Percentiles rank a stretch among this genome's conserved stretches.
These are phyloP conservation scores for Fratercula arctica DNA, from an alignment of 2,797 vertebrate genomes.

Conservation along the genomic window DNA sequence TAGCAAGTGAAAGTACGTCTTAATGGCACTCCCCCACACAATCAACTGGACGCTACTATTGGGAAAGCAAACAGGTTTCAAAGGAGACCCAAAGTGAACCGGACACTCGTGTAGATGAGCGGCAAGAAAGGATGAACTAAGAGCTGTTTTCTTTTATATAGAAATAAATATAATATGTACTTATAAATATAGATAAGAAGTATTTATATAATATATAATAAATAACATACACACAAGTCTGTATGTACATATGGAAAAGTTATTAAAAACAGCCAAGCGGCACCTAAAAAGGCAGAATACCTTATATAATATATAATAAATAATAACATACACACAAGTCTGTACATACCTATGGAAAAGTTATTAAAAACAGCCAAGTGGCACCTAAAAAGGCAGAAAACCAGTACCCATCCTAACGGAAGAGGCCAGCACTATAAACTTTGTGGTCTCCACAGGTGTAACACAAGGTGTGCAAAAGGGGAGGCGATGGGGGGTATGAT, in stretches of 20 bases:
- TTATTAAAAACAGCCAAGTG: neutral
- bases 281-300: neutral
- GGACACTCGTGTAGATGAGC: neutral
- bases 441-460: neutral
- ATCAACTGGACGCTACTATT: neutral
- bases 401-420: neutral
- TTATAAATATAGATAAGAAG: neutral
- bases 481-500: neutral
- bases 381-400: neutral
- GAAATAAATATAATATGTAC: neutral
- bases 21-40: neutral
- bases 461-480: neutral
- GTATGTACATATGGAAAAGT: neutral
- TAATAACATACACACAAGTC: neutral
- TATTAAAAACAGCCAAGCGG: neutral
- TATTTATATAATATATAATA: neutral
- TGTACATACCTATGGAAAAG: neutral
- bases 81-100: neutral
- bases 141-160: neutral
- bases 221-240: neutral
- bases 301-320: neutral
- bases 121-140: neutral
- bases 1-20: neutral
- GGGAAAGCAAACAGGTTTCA: neutral
- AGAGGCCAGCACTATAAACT: neutral